phyloP scores from a whole-genome alignment of 2,888 invertebrate species.

The Nemoura dubitans region DNA sequence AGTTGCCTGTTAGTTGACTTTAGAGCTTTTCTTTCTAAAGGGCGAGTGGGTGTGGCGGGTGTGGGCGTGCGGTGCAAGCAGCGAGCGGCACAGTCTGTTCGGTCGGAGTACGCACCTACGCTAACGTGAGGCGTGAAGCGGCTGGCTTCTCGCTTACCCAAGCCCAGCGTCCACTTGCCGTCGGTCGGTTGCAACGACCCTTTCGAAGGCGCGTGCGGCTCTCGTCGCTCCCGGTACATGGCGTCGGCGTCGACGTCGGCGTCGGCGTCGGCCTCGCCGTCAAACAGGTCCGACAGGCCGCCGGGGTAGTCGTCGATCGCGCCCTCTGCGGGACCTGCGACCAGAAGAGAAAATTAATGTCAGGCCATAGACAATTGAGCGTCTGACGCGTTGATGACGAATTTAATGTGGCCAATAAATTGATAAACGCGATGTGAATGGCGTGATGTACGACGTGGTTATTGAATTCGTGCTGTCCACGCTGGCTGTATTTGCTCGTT shows the following conservation, averaged over 20 bases:
- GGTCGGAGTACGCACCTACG: conserved; percentile 54
- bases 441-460: no score
- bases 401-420: neutral
- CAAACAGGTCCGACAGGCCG: conserved; percentile 14
- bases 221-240: conserved; percentile 39
- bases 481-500: no score
- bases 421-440: neutral
- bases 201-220: conserved; percentile 29
- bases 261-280: conserved; percentile 9
- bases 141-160: conserved; percentile 53
- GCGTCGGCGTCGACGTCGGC: conserved; percentile 30
- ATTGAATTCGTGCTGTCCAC: no score
- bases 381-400: neutral
- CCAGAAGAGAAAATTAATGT: neutral
- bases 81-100: neutral
- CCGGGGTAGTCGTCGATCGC: conserved; percentile 16
- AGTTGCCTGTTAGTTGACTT: no score
- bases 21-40: no score
- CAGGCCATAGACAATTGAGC: neutral
- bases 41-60: no score
- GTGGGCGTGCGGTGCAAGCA: no score
- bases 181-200: conserved; percentile 51
- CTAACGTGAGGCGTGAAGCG: conserved; percentile 55
- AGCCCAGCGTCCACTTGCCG: conserved; percentile 52
- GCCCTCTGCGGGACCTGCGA: neutral